Conservation (phyloP, 2,888 invertebrate genomes). For the Leptopilina syphax region DNA sequence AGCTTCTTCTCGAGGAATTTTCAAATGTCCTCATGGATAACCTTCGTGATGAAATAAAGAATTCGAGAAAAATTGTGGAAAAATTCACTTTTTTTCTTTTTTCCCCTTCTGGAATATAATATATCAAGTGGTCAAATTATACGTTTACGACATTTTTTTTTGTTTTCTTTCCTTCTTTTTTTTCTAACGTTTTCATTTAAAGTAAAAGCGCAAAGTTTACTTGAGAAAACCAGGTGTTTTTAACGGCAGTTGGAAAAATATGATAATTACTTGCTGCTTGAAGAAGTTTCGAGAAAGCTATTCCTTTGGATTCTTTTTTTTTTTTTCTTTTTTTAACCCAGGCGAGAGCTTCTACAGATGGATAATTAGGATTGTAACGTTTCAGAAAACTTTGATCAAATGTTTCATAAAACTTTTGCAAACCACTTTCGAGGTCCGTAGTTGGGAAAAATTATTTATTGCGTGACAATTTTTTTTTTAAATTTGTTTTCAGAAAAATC, state of each 20-base stretch:
- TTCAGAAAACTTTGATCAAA: constrained; percentile 4
- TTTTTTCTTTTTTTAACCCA: background rate
- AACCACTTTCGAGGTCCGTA: too few relatives aligned
- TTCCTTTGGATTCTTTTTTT: background rate
- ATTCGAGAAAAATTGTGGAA: background rate
- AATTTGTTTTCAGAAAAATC: too few relatives aligned
- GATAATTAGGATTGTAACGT: constrained; percentile 8
- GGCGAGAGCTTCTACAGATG: constrained; percentile 8
- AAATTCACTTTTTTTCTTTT: background rate
- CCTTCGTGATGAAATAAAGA: constrained; percentile 3
- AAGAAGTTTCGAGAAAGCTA: constrained; percentile 5
- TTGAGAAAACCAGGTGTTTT: constrained; percentile 2
- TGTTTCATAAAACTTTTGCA: background rate
- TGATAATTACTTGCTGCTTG: constrained; percentile 15
- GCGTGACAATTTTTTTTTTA: too few relatives aligned
- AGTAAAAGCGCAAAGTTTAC: constrained; percentile 14
- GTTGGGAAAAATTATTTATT: too few relatives aligned
- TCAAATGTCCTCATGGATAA: constrained; percentile 12
- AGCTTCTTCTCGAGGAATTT: constrained; percentile 25
- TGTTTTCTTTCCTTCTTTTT: background rate
- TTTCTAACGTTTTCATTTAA: constrained; percentile 16
- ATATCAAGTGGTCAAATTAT: constrained; percentile 10
- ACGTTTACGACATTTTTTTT: background rate
- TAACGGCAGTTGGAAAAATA: constrained; percentile 15
- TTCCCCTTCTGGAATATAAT: background rate